Conservation (phyloP, 2,888 invertebrate genomes). For the Teinopalpus imperialis region DNA sequence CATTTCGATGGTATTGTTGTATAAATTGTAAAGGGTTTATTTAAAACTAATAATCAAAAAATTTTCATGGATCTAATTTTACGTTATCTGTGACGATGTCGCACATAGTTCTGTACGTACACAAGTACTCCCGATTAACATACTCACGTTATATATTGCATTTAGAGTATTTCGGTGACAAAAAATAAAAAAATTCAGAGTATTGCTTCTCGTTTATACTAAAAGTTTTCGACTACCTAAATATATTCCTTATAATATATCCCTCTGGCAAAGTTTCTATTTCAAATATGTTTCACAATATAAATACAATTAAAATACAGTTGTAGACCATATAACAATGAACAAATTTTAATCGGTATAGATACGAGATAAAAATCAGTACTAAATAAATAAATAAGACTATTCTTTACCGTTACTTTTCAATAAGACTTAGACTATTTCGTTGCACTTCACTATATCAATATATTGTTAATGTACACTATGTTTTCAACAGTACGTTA, state of each 20-base stretch:
- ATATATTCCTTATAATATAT: slow-evolving; percentile 62
- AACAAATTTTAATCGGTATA: slow-evolving; percentile 38
- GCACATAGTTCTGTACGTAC: slow-evolving; percentile 3
- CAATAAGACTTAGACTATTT: slow-evolving; percentile 22
- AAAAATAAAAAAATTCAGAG: slow-evolving; percentile 72
- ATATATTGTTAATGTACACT: slow-evolving; percentile 20
- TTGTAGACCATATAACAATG: slow-evolving; percentile 37
- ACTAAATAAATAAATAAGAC: slow-evolving; percentile 56
- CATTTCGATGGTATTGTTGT: slow-evolving; percentile 54
- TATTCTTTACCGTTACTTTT: slow-evolving; percentile 35
- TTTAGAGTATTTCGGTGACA: slow-evolving; percentile 72
- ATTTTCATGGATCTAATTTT: slow-evolving; percentile 11
- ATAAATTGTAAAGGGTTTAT: slow-evolving; percentile 49
- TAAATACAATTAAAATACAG: slow-evolving; percentile 12
- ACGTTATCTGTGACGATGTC: slow-evolving; percentile 3
- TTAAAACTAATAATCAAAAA: slow-evolving; percentile 39
- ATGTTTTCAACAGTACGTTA: too few species aligned
- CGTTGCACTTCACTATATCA: slow-evolving; percentile 15
- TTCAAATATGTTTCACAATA: slow-evolving; percentile 31
- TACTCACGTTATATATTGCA: slow-evolving; percentile 51
- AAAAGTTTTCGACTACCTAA: slow-evolving; percentile 77
- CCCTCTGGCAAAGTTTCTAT: slow-evolving; percentile 72
- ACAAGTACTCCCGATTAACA: slow-evolving; percentile 41
- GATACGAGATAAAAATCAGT: slow-evolving; percentile 45
- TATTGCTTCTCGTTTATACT: slow-evolving; percentile 81